Base-by-base conservation (phyloP, 2,888 invertebrate species). In the Macroteleia sp. region DNA sequence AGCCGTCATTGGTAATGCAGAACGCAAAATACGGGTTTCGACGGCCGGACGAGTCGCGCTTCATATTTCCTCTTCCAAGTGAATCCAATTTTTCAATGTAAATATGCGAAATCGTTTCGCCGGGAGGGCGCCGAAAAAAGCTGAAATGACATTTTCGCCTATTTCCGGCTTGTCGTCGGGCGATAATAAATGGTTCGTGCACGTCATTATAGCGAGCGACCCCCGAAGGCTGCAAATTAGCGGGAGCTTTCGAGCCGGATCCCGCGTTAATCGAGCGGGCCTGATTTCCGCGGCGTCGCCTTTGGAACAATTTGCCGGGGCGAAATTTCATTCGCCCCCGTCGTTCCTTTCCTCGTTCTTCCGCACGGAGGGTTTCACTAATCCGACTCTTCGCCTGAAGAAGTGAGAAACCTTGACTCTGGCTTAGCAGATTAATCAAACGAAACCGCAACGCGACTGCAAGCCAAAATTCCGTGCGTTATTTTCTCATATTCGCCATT, bases 281-380 rank as follows among this genome's bases (percentile, higher is more conserved):
- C 76, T 81, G 86, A 84, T 84, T 84, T 86, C 82, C 79, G 84
- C 75, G 82, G 84, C 81, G 81, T 83, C 80, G 79, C 83, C 86
- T 81, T 86, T 82, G 85, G 83, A n/a, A 85, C 86, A 84, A 88
- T 88, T 88, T 86, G 83, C 86, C 81, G 67, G 82, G 75, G 79
- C 79, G 83, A 86, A 87, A 87, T 88, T 88, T 87, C 87, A 85
- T 86, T 87, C 85, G 84, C 83, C 80, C 82, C 81, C 80, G 56
- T 28, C 14, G 14, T 48, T 42, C 32, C 28, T 66, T 69, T 34
- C 39, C 61, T 39, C 42, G 41, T 30, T 30, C 67, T 76, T 67
- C 77, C 36, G 39, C 75, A 46, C 59, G 9, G 48, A 48, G 75
- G 17, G 48, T 48, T 61, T 79, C 80, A 79, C 76, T 86, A 84